phyloP scores from a whole-genome alignment of 2,888 invertebrate species.

The Cheilosia grossa region DNA sequence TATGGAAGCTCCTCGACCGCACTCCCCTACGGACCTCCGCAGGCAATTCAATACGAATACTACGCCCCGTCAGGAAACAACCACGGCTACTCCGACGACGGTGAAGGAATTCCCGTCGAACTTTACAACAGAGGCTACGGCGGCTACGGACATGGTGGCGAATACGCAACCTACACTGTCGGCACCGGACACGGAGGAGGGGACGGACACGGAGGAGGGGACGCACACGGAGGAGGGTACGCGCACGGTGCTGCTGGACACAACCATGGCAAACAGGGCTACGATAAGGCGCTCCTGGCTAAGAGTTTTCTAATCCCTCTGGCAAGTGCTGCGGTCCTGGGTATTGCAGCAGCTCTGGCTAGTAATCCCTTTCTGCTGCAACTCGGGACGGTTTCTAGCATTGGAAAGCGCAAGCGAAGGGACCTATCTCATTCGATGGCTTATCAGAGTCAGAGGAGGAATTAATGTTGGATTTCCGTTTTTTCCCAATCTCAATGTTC shows the following conservation, averaged over 20 bases:
- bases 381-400: constrained; percentile 89
- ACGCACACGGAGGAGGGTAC: constrained; percentile 47
- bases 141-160: constrained; percentile 75
- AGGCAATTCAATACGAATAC: constrained; percentile 74
- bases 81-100: constrained; percentile 76
- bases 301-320: constrained; percentile 88
- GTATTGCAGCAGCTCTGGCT: constrained; percentile 91
- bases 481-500: constrained; percentile 21
- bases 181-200: constrained; percentile 19
- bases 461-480: constrained; percentile 41
- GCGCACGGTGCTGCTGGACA: constrained; percentile 65
- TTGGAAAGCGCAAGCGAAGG: constrained; percentile 79
- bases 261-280: constrained; percentile 63
- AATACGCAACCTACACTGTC: constrained; percentile 52
- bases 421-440: constrained; percentile 58
- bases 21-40: constrained; percentile 75
- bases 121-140: constrained; percentile 78
- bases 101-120: constrained; percentile 80
- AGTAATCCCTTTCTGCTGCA: constrained; percentile 91
- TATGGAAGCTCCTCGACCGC: constrained; percentile 52
- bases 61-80: constrained; percentile 66
- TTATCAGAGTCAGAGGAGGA: constrained; percentile 56
- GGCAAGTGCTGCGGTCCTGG: constrained; percentile 91
- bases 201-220: no score
- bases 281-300: constrained; percentile 80